A percentile compares a stretch with the other conserved stretches of the same genome.
phyloP scores from a whole-genome alignment of 2,888 invertebrate genomes.

The Hypselothyrea guttata region DNA sequence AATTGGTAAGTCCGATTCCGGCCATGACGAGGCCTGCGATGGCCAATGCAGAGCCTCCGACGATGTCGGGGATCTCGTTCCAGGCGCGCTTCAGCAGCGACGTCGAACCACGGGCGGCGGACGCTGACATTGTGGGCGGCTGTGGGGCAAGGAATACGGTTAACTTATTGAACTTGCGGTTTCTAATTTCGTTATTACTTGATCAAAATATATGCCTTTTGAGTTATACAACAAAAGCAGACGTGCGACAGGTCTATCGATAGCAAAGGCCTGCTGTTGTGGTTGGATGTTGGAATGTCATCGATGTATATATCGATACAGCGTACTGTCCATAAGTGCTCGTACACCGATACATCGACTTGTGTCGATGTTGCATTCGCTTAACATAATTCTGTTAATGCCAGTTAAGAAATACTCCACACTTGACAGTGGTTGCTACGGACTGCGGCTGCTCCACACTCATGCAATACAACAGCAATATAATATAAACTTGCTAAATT shows the following conservation, averaged over 20 bases:
- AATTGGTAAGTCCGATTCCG: conserved; percentile 83
- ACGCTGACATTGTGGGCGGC: conserved; percentile 68
- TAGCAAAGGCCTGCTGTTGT: too few relatives aligned
- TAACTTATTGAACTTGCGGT: neutral
- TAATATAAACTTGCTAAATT: too few relatives aligned
- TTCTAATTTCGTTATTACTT: conserved; percentile 43
- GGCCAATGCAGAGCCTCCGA: conserved; percentile 85
- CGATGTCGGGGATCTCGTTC: conserved; percentile 88
- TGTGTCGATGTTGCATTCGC: too few relatives aligned
- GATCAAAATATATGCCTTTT: conserved; percentile 44
- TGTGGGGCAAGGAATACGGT: conserved; percentile 4
- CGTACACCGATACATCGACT: too few relatives aligned
- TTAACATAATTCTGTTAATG: too few relatives aligned
- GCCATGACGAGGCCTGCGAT: conserved; percentile 84
- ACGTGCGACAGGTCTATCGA: too few relatives aligned
- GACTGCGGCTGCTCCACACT: too few relatives aligned
- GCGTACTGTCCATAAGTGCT: too few relatives aligned
- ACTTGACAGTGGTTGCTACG: too few relatives aligned
- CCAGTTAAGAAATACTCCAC: too few relatives aligned
- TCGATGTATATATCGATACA: conserved; percentile 47
- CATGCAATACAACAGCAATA: too few relatives aligned
- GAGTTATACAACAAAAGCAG: conserved; percentile 71
- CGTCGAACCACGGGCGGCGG: conserved; percentile 72
- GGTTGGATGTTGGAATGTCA: too few relatives aligned
- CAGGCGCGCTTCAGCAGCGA: conserved; percentile 82